Conservation (phyloP, 1,140 invertebrate genomes). For the Amyelois transitella region DNA sequence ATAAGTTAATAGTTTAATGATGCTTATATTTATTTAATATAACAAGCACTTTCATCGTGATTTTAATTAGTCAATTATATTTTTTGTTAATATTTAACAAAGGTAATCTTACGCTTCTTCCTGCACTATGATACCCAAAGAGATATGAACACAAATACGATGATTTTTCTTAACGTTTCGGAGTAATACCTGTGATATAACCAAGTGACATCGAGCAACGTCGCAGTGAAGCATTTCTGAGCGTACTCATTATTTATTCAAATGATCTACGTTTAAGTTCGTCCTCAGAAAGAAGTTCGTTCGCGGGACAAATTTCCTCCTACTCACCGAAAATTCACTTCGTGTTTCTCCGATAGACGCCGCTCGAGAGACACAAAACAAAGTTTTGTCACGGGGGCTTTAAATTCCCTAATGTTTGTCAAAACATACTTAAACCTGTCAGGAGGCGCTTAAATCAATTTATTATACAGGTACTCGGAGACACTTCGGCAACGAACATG, state of each 20-base stretch:
- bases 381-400: slow-evolving; percentile 58
- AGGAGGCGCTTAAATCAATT: slow-evolving; percentile 69
- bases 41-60: too few relatives aligned
- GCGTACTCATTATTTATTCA: slow-evolving; percentile 19
- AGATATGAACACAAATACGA: too few relatives aligned
- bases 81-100: too few relatives aligned
- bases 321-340: slow-evolving; percentile 38
- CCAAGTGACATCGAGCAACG: not conserved
- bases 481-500: slow-evolving; percentile 47
- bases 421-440: slow-evolving; percentile 70
- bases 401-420: slow-evolving; percentile 68
- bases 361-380: slow-evolving; percentile 35
- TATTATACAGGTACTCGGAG: slow-evolving; percentile 62
- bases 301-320: slow-evolving; percentile 16
- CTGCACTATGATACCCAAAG: too few relatives aligned
- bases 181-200: not conserved
- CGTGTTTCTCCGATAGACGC: slow-evolving; percentile 31
- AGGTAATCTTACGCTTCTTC: too few relatives aligned
- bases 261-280: slow-evolving; percentile 19
- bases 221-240: slow-evolving; percentile 8
- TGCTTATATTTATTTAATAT: too few relatives aligned
- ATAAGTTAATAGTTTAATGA: too few relatives aligned
- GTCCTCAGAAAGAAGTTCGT: slow-evolving; percentile 18
- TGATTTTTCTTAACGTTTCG: too few relatives aligned
- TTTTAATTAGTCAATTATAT: too few relatives aligned